Evolutionary conservation across 2,113 vertebrate species (phyloP), one percentile per base, ranked within the genome.

Genomic region (Oncorhynchus keta): DNA sequence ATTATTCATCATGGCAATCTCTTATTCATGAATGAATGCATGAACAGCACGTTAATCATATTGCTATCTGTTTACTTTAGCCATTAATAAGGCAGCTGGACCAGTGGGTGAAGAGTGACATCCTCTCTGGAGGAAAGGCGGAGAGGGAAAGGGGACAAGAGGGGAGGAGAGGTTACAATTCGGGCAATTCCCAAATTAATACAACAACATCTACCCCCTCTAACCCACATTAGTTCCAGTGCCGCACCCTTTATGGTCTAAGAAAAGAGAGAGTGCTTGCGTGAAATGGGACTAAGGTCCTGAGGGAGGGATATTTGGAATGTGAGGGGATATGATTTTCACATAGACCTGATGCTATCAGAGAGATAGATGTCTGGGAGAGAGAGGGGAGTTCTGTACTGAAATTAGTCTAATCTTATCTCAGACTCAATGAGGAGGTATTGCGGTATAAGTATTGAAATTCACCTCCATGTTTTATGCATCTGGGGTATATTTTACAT

Each of bases 261-360:
- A 45, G 39, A 45, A 45, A 45, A 12, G 8, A 45, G 8, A 45
- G 9, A 3, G 39, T 45, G 39, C 39, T 45, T 45, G 39, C 9
- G 39, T 45, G 2, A 45, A 45, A 11, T 11, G 39, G 39, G 39
- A 45, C 39, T 45, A 45, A 45, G 39, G 39, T 45, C 39, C 39
- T 45, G 39, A 45, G 39, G 39, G 39, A 45, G 39, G 39, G 39
- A 45, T 9, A 11, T 45, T 45, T 45, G 39, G 39, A 45, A 45
- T 45, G 39, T 11, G 39, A 45, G 39, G 39, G 39, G 2, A 45
- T 11, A 45, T 45, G 39, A 45, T 45, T 3, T 45, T 45, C 39
- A 45, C 13, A n/a, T 14, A 68, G 67, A 68, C 67, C 28, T 68
- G 67, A n/a, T 68, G 67, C 30, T 68, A 68, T 68, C 32, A 16